phyloP scores from a whole-genome alignment of 2,797 vertebrate genomes.

The Phrynocephalus vlangalii region DNA sequence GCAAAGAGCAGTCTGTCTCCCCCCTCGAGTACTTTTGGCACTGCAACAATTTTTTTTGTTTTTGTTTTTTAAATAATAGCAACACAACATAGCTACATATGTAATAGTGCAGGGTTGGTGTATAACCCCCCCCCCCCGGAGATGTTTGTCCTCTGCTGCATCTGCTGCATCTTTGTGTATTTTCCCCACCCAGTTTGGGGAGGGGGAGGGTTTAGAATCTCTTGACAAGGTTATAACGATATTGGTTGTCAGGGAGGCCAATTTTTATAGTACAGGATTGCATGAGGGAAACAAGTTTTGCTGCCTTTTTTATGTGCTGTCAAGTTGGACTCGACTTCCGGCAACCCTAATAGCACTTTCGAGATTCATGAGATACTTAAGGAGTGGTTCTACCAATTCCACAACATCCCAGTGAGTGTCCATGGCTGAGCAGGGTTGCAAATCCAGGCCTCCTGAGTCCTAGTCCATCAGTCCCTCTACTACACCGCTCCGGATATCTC shows the following conservation, averaged over 20 bases:
- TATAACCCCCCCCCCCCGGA: background rate
- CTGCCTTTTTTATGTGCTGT: constrained; percentile 48
- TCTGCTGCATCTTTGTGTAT: constrained; percentile 14
- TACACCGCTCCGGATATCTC: too few species aligned
- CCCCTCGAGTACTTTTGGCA: background rate
- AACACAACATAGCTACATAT: background rate
- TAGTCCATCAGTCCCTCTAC: too few species aligned
- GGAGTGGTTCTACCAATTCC: too few species aligned
- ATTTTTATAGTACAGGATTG: constrained; percentile 72
- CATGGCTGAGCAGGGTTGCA: too few species aligned
- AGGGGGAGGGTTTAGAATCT: constrained; percentile 61
- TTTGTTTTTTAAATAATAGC: background rate
- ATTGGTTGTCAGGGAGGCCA: constrained; percentile 69
- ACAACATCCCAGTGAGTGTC: too few species aligned
- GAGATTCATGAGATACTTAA: too few species aligned
- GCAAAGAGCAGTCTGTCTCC: background rate
- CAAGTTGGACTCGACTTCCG: too few species aligned
- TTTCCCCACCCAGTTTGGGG: constrained; percentile 52
- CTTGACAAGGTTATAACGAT: constrained; percentile 70
- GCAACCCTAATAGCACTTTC: too few species aligned
- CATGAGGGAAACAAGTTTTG: constrained; percentile 72
- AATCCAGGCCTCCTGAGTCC: too few species aligned
- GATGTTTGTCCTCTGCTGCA: constrained; percentile 54
- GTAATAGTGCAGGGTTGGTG: rapidly evolving
- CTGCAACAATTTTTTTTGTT: background rate